These are phyloP conservation scores for Laticauda colubrina DNA, from an alignment of 2,113 vertebrate species.

Conservation along the genomic window DNA sequence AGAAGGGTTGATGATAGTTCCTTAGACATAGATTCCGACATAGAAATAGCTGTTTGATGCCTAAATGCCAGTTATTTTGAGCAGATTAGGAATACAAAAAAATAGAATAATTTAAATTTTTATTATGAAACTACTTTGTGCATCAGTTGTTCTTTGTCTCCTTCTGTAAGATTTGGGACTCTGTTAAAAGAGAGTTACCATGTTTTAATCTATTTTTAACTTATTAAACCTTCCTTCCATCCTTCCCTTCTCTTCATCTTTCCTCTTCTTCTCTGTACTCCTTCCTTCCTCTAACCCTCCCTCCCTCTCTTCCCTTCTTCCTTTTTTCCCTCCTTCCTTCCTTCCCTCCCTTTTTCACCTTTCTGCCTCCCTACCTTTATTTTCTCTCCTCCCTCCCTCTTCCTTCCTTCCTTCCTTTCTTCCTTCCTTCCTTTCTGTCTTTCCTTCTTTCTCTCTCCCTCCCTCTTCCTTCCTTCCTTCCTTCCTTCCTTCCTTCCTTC, in stretches of 20 bases:
- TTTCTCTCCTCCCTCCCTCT: no score
- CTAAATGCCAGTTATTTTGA: not conserved
- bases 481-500: not conserved
- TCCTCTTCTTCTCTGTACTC: no score
- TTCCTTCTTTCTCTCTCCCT: no score
- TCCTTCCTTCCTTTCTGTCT: rapidly evolving
- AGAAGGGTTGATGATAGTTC: not conserved
- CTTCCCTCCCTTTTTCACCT: no score
- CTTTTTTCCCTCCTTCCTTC: no score
- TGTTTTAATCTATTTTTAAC: not conserved
- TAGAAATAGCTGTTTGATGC: not conserved
- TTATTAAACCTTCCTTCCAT: not conserved
- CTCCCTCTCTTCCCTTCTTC: no score
- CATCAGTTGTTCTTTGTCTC: not conserved
- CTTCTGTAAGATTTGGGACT: not conserved
- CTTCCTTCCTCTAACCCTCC: no score
- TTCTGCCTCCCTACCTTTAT: no score
- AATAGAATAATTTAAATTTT: not conserved
- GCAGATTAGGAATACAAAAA: not conserved
- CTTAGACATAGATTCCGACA: not conserved
- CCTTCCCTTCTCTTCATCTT: no score
- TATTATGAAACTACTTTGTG: not conserved
- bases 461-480: no score
- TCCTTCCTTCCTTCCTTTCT: no score
- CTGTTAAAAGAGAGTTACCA: not conserved